phyloP scores from a whole-genome alignment of 2,797 vertebrate species.

The Okamejei kenojei region DNA sequence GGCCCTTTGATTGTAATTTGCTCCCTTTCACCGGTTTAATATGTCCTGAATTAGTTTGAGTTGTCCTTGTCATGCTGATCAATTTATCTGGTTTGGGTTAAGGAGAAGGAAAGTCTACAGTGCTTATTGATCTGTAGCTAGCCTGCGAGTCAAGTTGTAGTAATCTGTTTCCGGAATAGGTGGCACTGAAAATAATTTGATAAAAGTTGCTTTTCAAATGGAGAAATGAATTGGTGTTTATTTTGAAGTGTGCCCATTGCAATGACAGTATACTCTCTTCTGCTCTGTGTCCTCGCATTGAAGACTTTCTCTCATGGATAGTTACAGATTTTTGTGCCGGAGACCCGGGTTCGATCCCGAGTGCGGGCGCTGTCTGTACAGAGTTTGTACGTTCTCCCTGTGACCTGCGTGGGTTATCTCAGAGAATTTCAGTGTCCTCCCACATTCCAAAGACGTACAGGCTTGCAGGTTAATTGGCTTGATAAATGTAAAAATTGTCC shows the following conservation, averaged over 20 bases:
- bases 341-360: too few species aligned
- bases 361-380: too few species aligned
- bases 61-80: not conserved
- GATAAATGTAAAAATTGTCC: too few species aligned
- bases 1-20: not conserved
- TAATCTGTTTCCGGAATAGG: not conserved
- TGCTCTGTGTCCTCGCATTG: not conserved
- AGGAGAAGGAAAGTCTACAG: not conserved
- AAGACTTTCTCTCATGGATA: not conserved
- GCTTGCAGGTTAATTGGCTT: too few species aligned
- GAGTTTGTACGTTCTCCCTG: too few species aligned
- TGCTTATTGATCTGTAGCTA: not conserved
- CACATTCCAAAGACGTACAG: too few species aligned
- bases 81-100: not conserved
- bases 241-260: not conserved
- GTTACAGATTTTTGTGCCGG: not conserved
- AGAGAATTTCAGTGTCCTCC: too few species aligned
- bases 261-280: not conserved
- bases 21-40: not conserved
- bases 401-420: too few species aligned
- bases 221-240: not conserved
- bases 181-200: not conserved
- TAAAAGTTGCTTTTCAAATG: not conserved
- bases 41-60: not conserved
- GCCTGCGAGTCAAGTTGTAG: not conserved